These are phyloP conservation scores for Alcedo atthis DNA, from an alignment of 2,797 vertebrate species.

Conservation along the genomic window DNA sequence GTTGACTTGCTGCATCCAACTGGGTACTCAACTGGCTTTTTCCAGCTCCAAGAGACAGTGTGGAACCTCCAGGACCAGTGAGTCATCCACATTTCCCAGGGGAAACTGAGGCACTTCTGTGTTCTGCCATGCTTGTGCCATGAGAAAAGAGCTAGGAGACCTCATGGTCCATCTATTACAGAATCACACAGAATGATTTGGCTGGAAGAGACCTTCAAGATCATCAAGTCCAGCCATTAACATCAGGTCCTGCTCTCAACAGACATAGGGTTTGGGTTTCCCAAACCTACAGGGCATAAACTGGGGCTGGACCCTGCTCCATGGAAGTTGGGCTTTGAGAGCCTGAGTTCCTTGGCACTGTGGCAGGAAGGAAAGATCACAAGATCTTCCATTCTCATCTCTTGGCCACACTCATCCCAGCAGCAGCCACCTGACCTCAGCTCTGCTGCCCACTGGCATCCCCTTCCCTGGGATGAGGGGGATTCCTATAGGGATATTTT, in stretches of 20 bases:
- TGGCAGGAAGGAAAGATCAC: neutral
- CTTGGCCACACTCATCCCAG: rapidly evolving
- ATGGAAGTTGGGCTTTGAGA: neutral
- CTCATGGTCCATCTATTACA: neutral
- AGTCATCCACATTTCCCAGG: neutral
- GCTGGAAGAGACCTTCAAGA: too few species aligned
- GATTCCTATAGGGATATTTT: neutral
- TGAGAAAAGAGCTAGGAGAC: neutral
- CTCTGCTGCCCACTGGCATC: neutral
- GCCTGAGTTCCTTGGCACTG: neutral
- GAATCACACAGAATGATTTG: too few species aligned
- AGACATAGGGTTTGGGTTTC: neutral
- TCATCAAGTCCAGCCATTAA: too few species aligned
- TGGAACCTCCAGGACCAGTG: neutral
- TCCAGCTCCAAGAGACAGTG: neutral
- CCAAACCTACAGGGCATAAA: neutral
- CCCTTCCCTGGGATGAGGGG: neutral
- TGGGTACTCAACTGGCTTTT: neutral
- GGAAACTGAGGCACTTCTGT: neutral
- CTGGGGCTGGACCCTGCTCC: neutral
- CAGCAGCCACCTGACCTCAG: neutral
- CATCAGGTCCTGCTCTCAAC: neutral
- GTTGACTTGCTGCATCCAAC: neutral
- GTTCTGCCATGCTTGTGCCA: rapidly evolving
- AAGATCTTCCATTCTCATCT: neutral